A percentile compares a stretch with the other conserved stretches of the same genome.
phyloP scores from a whole-genome alignment of 1,140 invertebrate species.

The Leptopilina boulardi region DNA sequence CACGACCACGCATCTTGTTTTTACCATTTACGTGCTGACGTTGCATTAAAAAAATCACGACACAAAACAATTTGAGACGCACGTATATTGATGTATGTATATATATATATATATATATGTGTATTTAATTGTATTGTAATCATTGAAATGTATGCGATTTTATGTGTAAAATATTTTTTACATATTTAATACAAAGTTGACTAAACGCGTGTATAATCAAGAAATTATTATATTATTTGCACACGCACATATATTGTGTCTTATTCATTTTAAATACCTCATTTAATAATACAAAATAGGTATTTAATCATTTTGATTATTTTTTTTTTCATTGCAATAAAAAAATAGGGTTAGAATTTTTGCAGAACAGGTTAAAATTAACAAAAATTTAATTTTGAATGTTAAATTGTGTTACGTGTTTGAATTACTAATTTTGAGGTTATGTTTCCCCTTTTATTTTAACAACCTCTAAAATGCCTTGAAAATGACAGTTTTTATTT shows the following conservation, averaged over 20 bases:
- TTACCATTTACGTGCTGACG: not conserved
- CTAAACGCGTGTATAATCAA: not conserved
- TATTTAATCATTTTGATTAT: conserved; percentile 14
- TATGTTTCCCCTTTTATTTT: too few relatives aligned
- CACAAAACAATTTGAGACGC: conserved; percentile 27
- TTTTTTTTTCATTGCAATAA: not conserved
- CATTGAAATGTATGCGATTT: conserved; percentile 19
- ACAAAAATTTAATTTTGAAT: not conserved
- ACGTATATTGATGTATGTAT: not conserved
- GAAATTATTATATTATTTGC: not conserved
- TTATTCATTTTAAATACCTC: not conserved
- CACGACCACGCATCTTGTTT: conserved; percentile 13
- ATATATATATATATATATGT: too few relatives aligned
- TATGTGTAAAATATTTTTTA: conserved; percentile 6
- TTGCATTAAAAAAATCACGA: conserved; percentile 15
- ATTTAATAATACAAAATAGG: not conserved
- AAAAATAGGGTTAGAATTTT: too few relatives aligned
- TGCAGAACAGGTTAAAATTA: too few relatives aligned
- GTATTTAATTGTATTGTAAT: too few relatives aligned
- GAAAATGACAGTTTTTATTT: too few relatives aligned
- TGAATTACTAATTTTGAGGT: too few relatives aligned
- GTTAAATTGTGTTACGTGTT: too few relatives aligned
- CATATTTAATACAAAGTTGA: not conserved
- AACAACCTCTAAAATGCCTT: too few relatives aligned
- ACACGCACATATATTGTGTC: not conserved